Evolutionary conservation across 1,140 invertebrate genomes (phyloP).

Genomic region (Drosophila parabipectinata): DNA sequence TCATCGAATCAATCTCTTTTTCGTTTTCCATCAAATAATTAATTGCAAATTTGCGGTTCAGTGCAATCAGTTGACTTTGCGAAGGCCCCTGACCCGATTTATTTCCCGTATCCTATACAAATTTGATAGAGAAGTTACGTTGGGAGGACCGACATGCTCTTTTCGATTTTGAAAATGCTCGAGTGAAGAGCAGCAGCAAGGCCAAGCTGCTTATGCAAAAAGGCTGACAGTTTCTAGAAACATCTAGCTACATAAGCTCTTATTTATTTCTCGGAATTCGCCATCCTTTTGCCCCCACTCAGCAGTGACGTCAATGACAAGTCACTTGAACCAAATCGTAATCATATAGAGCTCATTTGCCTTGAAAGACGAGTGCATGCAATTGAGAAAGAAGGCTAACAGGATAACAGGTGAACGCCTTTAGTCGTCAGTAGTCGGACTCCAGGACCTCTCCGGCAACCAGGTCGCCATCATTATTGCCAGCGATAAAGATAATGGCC

Average conservation of each 20-base stretch:
- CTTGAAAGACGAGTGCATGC: slow-evolving; percentile 58
- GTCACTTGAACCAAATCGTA: slow-evolving; percentile 69
- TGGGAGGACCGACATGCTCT: slow-evolving; percentile 4
- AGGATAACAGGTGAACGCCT: slow-evolving; percentile 53
- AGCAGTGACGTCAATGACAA: slow-evolving; percentile 53
- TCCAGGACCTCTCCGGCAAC: not conserved
- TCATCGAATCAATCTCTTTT: slow-evolving; percentile 40
- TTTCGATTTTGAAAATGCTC: slow-evolving; percentile 5
- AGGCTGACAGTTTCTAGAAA: slow-evolving; percentile 40
- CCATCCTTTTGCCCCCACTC: slow-evolving; percentile 11
- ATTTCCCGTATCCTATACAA: not conserved
- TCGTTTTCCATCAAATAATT: slow-evolving; percentile 45
- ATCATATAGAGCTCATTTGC: slow-evolving; percentile 78
- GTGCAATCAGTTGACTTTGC: slow-evolving; percentile 43
- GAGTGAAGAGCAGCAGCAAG: slow-evolving; percentile 19
- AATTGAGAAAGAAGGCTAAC: slow-evolving; percentile 71
- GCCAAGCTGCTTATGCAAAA: slow-evolving; percentile 36
- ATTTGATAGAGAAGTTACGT: not conserved
- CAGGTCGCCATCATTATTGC: slow-evolving; percentile 53
- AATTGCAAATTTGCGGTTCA: slow-evolving; percentile 45
- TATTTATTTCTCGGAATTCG: slow-evolving; percentile 33
- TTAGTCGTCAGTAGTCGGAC: not conserved
- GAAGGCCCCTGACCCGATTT: not conserved
- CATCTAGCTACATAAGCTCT: slow-evolving; percentile 5
- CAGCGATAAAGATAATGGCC: slow-evolving; percentile 67